These are phyloP conservation scores for Drosophila mimica DNA, from an alignment of 2,888 invertebrate species.

Conservation along the genomic window DNA sequence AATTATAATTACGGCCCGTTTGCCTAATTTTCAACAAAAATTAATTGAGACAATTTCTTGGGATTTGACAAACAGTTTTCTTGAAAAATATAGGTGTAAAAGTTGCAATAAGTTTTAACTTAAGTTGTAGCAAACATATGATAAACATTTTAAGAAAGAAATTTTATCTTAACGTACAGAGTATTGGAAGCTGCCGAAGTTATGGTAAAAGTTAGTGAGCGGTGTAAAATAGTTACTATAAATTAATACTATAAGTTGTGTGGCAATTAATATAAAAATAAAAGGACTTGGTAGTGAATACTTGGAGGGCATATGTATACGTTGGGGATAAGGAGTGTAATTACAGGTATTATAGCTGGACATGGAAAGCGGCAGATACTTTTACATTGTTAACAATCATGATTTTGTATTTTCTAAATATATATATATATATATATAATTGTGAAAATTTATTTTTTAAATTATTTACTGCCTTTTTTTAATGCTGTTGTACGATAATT, in stretches of 20 bases:
- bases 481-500: slow-evolving; percentile 47
- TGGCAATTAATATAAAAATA: slow-evolving; percentile 52
- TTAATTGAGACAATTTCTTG: neutral
- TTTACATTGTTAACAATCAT: slow-evolving; percentile 34
- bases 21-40: slow-evolving; percentile 21
- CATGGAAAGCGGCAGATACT: slow-evolving; percentile 43
- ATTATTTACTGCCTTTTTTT: slow-evolving; percentile 48
- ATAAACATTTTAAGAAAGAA: slow-evolving; percentile 29
- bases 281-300: slow-evolving; percentile 47
- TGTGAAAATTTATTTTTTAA: slow-evolving; percentile 52
- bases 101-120: neutral
- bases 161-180: slow-evolving; percentile 33
- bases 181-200: slow-evolving; percentile 64
- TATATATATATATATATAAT: slow-evolving; percentile 50
- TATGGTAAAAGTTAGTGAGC: slow-evolving; percentile 33
- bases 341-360: slow-evolving; percentile 31
- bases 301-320: slow-evolving; percentile 60
- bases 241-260: slow-evolving; percentile 63
- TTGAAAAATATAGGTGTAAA: neutral
- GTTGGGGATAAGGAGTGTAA: slow-evolving; percentile 26
- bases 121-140: slow-evolving; percentile 19
- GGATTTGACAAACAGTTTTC: neutral
- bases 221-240: slow-evolving; percentile 28
- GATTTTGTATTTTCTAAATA: slow-evolving; percentile 27
- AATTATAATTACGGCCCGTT: slow-evolving; percentile 26